These are phyloP conservation scores for Amorpha juglandis DNA, from an alignment of 2,888 invertebrate genomes.

Conservation along the genomic window DNA sequence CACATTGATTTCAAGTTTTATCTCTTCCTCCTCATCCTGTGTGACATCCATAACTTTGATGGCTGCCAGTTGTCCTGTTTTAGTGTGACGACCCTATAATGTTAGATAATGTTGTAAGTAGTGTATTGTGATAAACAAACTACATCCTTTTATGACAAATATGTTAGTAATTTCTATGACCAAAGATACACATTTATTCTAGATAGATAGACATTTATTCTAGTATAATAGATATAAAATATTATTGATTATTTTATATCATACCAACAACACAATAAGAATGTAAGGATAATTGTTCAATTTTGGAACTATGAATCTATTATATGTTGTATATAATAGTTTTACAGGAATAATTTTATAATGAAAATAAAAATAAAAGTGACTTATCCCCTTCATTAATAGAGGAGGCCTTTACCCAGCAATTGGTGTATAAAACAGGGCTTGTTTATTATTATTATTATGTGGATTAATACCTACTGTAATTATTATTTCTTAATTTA, in stretches of 20 bases:
- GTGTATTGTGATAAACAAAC: slow-evolving; percentile 8
- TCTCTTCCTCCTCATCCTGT: slow-evolving; percentile 99
- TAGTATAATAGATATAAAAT: neutral
- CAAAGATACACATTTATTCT: neutral
- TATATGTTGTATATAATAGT: no score
- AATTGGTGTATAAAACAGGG: no score
- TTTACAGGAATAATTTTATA: no score
- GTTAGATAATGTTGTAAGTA: slow-evolving; percentile 19
- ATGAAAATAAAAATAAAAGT: no score
- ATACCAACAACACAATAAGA: neutral
- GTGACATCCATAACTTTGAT: slow-evolving; percentile 99
- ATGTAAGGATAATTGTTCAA: neutral
- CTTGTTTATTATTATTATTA: no score
- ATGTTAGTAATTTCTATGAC: neutral
- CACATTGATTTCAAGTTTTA: slow-evolving; percentile 99
- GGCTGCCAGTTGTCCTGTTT: slow-evolving; percentile 99
- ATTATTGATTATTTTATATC: neutral
- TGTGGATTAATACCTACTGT: no score
- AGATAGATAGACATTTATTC: neutral
- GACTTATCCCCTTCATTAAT: no score
- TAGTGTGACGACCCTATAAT: slow-evolving; percentile 97
- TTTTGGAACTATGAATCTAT: neutral
- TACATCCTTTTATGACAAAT: neutral
- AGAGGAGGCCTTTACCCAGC: no score
- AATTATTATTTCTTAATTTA: no score